Percentiles rank a stretch among this genome's conserved stretches.
phyloP scores from a whole-genome alignment of 2,888 invertebrate genomes.

The Aelia acuminata region DNA sequence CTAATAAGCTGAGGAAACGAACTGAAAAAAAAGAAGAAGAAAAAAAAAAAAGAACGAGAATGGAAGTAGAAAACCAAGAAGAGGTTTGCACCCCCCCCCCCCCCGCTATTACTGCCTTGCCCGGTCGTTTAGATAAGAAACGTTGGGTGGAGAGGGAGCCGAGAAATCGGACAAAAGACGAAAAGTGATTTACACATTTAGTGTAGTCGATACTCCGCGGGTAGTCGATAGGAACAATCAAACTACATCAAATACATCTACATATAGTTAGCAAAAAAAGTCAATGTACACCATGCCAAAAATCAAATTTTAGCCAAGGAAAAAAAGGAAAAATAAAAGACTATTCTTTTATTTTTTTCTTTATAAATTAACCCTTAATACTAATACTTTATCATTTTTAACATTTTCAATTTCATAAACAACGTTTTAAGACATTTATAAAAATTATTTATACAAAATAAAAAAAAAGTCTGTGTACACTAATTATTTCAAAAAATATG shows the following conservation, averaged over 20 bases:
- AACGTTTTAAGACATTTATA: too few species aligned
- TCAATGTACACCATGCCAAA: too few species aligned
- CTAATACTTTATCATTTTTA: too few species aligned
- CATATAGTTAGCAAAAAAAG: neutral
- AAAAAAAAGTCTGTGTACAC: too few species aligned
- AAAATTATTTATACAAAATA: too few species aligned
- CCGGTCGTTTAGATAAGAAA: constrained; percentile 46
- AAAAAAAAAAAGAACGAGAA: neutral
- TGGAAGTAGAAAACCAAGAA: constrained; percentile 15
- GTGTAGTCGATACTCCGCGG: constrained; percentile 19
- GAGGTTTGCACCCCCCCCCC: neutral
- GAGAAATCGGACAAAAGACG: constrained; percentile 20
- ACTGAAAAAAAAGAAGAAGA: neutral
- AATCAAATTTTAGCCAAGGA: too few species aligned
- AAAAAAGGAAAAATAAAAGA: too few species aligned
- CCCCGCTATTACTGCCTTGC: constrained; percentile 17
- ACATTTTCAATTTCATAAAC: too few species aligned
- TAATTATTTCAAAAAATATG: too few species aligned
- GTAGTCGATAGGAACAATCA: neutral
- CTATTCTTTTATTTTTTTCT: too few species aligned
- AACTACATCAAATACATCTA: neutral
- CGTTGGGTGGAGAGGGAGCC: neutral
- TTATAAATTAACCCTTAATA: too few species aligned
- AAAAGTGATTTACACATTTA: constrained; percentile 21
- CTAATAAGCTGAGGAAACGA: constrained; percentile 4